Evolutionary conservation across 2,888 invertebrate genomes (phyloP).

Genomic region (Apotomis betuletana): DNA sequence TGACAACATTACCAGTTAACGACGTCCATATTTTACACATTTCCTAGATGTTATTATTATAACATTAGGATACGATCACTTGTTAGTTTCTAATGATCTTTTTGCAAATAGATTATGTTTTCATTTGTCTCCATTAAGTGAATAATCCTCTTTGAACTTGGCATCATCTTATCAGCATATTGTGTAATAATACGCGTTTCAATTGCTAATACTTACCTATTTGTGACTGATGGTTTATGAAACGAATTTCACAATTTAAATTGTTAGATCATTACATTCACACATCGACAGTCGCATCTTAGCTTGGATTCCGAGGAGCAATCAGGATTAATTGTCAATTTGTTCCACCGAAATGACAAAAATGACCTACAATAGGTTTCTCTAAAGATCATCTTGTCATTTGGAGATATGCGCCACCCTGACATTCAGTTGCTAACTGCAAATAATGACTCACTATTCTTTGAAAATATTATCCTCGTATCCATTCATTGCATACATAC

Average conservation of each 20-base stretch:
- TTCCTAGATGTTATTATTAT: conserved; percentile 16
- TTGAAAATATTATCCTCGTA: neutral
- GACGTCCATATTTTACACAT: conserved; percentile 7
- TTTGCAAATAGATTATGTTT: too few species aligned
- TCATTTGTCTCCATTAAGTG: too few species aligned
- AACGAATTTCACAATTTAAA: too few species aligned
- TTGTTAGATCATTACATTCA: too few species aligned
- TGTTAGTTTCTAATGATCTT: neutral
- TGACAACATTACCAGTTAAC: conserved; percentile 19
- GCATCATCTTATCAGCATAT: too few species aligned
- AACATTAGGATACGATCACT: neutral
- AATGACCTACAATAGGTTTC: too few species aligned
- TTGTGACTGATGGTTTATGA: too few species aligned
- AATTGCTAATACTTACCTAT: too few species aligned
- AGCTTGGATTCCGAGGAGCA: neutral
- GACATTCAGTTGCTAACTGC: conserved; percentile 16
- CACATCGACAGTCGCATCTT: too few species aligned
- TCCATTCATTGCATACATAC: conserved; percentile 15
- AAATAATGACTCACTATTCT: conserved; percentile 11
- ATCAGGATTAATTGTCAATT: conserved; percentile 1
- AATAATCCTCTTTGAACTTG: too few species aligned
- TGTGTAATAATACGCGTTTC: too few species aligned
- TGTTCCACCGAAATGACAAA: conserved; percentile 2
- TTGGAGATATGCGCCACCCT: neutral
- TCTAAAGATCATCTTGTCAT: neutral